Percentiles rank a stretch among this genome's conserved stretches.
Evolutionary conservation across 2,888 invertebrate species (phyloP).

Genomic region (Camptogramma bilineatum): DNA sequence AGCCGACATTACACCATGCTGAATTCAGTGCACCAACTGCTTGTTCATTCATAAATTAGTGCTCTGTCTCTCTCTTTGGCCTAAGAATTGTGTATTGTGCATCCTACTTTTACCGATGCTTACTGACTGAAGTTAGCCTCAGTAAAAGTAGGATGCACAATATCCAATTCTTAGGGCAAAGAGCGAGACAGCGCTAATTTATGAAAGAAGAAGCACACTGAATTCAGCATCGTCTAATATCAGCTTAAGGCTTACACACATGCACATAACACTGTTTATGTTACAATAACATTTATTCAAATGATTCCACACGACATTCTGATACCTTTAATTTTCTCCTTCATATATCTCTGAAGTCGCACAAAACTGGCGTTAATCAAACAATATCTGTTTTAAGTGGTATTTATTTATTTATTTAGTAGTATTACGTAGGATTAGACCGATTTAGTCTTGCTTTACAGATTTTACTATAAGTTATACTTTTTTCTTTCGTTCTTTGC

Average conservation of each 20-base stretch:
- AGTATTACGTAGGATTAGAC: background rate
- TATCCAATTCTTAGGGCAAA: too few relatives aligned
- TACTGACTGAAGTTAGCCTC: too few relatives aligned
- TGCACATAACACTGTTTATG: background rate
- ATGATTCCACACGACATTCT: constrained; percentile 26
- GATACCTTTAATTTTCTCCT: constrained; percentile 36
- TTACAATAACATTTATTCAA: constrained; percentile 1
- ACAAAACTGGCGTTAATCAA: constrained; percentile 26
- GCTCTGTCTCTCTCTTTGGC: too few relatives aligned
- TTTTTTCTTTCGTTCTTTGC: background rate
- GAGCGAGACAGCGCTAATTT: too few relatives aligned
- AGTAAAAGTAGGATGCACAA: too few relatives aligned
- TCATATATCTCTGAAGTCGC: constrained; percentile 39
- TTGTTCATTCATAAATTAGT: too few relatives aligned
- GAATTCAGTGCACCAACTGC: too few relatives aligned
- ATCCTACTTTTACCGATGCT: too few relatives aligned
- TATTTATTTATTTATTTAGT: background rate
- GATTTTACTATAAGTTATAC: background rate
- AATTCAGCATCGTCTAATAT: too few relatives aligned
- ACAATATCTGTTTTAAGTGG: background rate
- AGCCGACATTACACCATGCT: too few relatives aligned
- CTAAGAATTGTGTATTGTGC: too few relatives aligned
- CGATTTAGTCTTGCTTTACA: background rate
- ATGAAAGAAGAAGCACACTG: too few relatives aligned
- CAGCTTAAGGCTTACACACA: background rate